Conservation (phyloP, 2,888 invertebrate species). For the Xanthia icteritia region DNA sequence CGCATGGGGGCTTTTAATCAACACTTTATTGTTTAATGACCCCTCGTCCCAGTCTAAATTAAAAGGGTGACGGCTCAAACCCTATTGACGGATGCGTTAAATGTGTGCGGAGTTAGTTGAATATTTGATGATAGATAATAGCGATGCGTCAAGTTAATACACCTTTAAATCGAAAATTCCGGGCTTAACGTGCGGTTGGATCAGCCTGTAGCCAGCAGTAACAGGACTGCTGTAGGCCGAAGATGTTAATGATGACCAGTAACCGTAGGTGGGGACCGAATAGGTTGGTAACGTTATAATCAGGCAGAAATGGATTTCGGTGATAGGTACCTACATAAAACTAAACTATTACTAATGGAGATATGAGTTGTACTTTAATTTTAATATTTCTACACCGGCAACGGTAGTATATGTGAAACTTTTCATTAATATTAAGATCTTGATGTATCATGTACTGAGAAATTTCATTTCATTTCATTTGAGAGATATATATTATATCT, state of each 20-base stretch:
- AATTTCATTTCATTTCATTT: too few relatives aligned
- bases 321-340: neutral
- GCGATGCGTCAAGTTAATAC: slow-evolving; percentile 43
- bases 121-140: slow-evolving; percentile 86
- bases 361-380: too few relatives aligned
- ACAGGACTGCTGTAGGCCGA: neutral
- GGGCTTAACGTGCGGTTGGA: neutral
- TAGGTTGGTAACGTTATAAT: neutral
- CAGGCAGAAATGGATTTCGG: neutral
- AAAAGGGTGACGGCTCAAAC: slow-evolving; percentile 90
- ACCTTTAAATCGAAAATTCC: neutral
- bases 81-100: slow-evolving; percentile 89
- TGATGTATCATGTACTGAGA: too few relatives aligned
- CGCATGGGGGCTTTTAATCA: slow-evolving; percentile 91
- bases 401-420: too few relatives aligned
- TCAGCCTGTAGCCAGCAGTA: too few relatives aligned
- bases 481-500: too few relatives aligned
- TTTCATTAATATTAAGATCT: too few relatives aligned
- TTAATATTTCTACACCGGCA: too few relatives aligned
- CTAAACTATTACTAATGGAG: too few relatives aligned
- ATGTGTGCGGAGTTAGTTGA: slow-evolving; percentile 86
- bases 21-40: slow-evolving; percentile 91
- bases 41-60: slow-evolving; percentile 89
- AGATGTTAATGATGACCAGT: neutral
- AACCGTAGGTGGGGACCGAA: neutral